These are phyloP conservation scores for Troides helena DNA, from an alignment of 2,888 invertebrate genomes.

Conservation along the genomic window DNA sequence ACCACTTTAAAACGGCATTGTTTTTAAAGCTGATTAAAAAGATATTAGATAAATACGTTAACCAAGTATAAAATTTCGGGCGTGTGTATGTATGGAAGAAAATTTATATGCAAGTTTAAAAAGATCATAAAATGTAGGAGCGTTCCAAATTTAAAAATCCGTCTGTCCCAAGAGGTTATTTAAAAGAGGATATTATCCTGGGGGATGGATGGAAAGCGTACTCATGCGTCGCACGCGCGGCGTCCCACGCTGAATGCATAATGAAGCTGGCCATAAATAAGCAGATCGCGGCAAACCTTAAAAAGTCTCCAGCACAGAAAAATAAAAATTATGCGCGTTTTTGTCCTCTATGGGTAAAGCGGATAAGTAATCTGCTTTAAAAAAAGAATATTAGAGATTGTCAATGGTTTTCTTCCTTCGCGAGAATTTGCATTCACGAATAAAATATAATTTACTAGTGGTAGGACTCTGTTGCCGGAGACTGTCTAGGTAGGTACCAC, in stretches of 20 bases:
- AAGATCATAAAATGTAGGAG: slow-evolving; percentile 12
- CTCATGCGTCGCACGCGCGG: slow-evolving; percentile 37
- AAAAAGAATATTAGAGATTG: slow-evolving; percentile 18
- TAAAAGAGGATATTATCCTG: slow-evolving; percentile 26
- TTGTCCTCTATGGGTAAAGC: slow-evolving; percentile 19
- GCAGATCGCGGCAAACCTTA: slow-evolving; percentile 38
- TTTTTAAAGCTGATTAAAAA: not conserved
- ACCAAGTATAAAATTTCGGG: not conserved
- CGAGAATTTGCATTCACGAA: slow-evolving; percentile 1
- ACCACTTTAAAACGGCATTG: too few relatives aligned
- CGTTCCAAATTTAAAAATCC: slow-evolving; percentile 23
- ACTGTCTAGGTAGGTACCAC: too few relatives aligned
- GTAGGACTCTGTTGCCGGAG: not conserved
- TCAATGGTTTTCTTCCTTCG: slow-evolving; percentile 14
- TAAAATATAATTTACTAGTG: not conserved
- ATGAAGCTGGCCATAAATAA: slow-evolving; percentile 42
- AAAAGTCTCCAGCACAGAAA: slow-evolving; percentile 14
- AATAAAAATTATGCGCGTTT: slow-evolving; percentile 21
- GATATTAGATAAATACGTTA: not conserved
- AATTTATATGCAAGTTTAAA: not conserved
- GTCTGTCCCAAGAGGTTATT: slow-evolving; percentile 21
- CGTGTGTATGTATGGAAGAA: not conserved
- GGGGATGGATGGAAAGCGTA: slow-evolving; percentile 24
- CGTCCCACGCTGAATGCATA: slow-evolving; percentile 44
- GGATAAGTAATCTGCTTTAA: slow-evolving; percentile 21